Evolutionary conservation across 2,113 vertebrate genomes (phyloP).

Genomic region (Brachypteracias leptosomus): DNA sequence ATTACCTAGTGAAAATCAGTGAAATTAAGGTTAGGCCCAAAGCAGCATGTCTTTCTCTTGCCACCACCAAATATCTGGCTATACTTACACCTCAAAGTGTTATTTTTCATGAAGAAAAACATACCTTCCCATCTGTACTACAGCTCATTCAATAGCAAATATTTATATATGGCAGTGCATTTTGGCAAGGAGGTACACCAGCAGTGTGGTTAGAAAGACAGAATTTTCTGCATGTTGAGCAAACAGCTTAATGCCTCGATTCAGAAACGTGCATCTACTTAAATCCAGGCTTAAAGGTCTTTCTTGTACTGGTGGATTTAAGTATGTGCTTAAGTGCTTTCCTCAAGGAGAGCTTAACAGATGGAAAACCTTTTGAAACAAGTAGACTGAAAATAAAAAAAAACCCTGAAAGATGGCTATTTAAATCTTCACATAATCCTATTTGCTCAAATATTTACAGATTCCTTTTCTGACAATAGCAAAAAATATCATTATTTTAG

Average conservation of each 20-base stretch:
- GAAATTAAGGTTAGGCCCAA: not conserved
- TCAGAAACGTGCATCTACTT: conserved; percentile 22
- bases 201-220: not conserved
- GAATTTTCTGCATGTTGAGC: conserved; percentile 29
- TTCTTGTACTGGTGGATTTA: conserved; percentile 12
- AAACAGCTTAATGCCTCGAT: conserved; percentile 17
- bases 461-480: not conserved
- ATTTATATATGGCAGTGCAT: not conserved
- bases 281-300: conserved; percentile 34
- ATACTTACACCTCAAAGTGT: not conserved
- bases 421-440: conserved; percentile 18
- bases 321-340: conserved; percentile 26
- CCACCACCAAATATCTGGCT: not conserved
- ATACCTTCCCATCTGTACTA: not conserved
- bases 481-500: not conserved
- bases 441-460: conserved; percentile 11
- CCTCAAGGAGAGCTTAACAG: conserved; percentile 34
- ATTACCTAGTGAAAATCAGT: not conserved
- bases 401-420: not conserved
- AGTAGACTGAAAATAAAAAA: not conserved
- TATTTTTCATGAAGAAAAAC: not conserved
- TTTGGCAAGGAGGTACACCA: not conserved
- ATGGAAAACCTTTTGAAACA: conserved; percentile 43
- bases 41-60: not conserved
- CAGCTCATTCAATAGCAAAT: not conserved